Evolutionary conservation across 2,113 vertebrate genomes (phyloP).

Genomic region (Talpa occidentalis): DNA sequence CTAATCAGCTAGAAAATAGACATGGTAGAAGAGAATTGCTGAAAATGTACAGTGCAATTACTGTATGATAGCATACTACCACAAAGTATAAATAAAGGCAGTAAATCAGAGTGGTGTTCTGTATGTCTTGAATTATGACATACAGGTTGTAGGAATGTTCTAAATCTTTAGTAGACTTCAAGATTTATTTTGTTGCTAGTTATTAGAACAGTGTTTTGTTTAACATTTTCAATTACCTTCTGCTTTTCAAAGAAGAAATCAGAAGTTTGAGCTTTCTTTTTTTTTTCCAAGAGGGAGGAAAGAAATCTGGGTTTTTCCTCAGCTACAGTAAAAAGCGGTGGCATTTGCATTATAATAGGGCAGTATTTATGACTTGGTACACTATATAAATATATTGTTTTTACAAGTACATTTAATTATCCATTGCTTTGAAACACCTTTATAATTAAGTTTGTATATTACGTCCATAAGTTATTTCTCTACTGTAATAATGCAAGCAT

Average conservation of each 20-base stretch:
- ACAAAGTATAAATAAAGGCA: slow-evolving; percentile 59
- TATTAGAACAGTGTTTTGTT: slow-evolving; percentile 60
- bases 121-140: slow-evolving; percentile 35
- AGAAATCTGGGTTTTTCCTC: slow-evolving; percentile 3
- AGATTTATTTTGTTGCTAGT: slow-evolving; percentile 65
- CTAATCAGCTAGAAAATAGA: slow-evolving; percentile 83
- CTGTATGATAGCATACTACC: background rate
- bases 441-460: slow-evolving; percentile 81
- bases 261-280: slow-evolving; percentile 3
- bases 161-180: slow-evolving; percentile 38
- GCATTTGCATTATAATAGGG: slow-evolving; percentile 64
- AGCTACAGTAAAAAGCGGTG: slow-evolving; percentile 51
- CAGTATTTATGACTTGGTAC: slow-evolving; percentile 75
- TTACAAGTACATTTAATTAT: slow-evolving; percentile 84
- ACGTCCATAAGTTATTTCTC: slow-evolving; percentile 79
- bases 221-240: slow-evolving; percentile 70
- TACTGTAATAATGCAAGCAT: slow-evolving; percentile 73
- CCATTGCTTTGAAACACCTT: slow-evolving; percentile 83
- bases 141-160: slow-evolving; percentile 44
- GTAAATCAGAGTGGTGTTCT: slow-evolving; percentile 58
- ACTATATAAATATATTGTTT: slow-evolving; percentile 81
- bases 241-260: slow-evolving; percentile 62
- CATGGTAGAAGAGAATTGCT: slow-evolving; percentile 59
- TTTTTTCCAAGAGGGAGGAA: background rate
- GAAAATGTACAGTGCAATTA: slow-evolving; percentile 58